Evolutionary conservation across 2,888 invertebrate species (phyloP), one percentile per base, ranked within the genome.

Genomic region (Dilophus febrilis): DNA sequence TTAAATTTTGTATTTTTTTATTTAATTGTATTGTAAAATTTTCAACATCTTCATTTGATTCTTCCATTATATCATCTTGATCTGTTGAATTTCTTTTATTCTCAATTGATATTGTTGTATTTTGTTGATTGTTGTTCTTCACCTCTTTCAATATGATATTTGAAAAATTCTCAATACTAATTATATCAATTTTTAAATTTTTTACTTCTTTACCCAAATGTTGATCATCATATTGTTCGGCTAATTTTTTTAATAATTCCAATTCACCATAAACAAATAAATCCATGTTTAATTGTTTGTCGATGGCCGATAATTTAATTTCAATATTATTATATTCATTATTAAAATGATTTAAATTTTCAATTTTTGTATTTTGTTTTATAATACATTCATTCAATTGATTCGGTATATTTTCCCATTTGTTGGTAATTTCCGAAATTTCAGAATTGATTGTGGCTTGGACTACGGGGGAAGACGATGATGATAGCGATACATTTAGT

Each of bases 151-250:
- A 55, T 2, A 62, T 51, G 12, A 61, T 58, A 45, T 62, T 61
- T 40, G 60, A 59, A 27, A 62, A 62, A 43, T 62, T 62, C 1
- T 59, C 52, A 0, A 58, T 59, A 43, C 62, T 62, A 6, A 61
- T 62, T 12, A 62, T 59, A 52, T 62, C 62, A 16, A 62, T 62
- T 48, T 62, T 60, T 3, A 58, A 52, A 32, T 62, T 61, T 5
- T 61, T 58, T 13, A 62, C 44, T 37, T 61, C 60, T 45, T 56
- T 58, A n/a, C 47, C 50, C 22, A 22, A 6, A 22, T 22, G 8
- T 39, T 48, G 45, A 8, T 48, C 48, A 29, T 54, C 46, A 32
- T 48, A 49, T n/a, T 44, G 39, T 12, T 40, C n/a, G 2, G 38
- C 22, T 32, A 44, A 44, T 22, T 44, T 34, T 35, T 42, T 45